Evolutionary conservation across 2,113 vertebrate species (phyloP), one percentile per base, ranked within the genome.

Genomic region (Eulemur rufifrons): DNA sequence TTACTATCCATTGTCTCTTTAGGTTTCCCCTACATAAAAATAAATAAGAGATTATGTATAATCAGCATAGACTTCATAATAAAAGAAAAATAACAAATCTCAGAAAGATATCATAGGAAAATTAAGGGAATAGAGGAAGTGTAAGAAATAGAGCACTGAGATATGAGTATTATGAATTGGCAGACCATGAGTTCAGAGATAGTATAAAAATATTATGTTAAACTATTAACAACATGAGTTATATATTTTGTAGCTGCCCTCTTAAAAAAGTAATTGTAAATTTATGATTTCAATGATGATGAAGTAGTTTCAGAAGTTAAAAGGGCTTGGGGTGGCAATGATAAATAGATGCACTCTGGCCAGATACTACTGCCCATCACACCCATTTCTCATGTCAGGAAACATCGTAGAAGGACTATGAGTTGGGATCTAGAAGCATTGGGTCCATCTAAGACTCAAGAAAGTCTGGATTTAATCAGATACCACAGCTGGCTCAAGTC

Each of bases 251-350:
- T 59, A 91, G 6, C 20, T 77, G 5, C 54, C 25, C 4, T 42
- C 29, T 76, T 8, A 89, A 27, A 74, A 68, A 0, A 77, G 12
- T 1, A 56, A 82, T 91, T 87, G 2, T 8, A 81, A 54, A 64
- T 63, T 59, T 80, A 50, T 85, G 1, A 64, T 71, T 95, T 92
- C 63, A 86, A 74, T 61, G 29, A 23, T 81, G 32, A 42, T 50
- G 5, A 27, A 61, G 7, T 61, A 5, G 0, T 69, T 86, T 61
- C 21, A 91, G 25, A 54, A 42, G 9, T 73, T 56, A 47, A 50
- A 69, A 64, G 11, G 11, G 17, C 8, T 71, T 91, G 13, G 14
- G 39, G 2, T 91, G 23, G 2, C 4, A 27, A 23, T 76, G 29
- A 5, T 86, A 11, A 83, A 42, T 69, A 47, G 18, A 78, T 50